Base-by-base conservation (phyloP, 2,888 invertebrate genomes). In the Deilephila porcellus region DNA sequence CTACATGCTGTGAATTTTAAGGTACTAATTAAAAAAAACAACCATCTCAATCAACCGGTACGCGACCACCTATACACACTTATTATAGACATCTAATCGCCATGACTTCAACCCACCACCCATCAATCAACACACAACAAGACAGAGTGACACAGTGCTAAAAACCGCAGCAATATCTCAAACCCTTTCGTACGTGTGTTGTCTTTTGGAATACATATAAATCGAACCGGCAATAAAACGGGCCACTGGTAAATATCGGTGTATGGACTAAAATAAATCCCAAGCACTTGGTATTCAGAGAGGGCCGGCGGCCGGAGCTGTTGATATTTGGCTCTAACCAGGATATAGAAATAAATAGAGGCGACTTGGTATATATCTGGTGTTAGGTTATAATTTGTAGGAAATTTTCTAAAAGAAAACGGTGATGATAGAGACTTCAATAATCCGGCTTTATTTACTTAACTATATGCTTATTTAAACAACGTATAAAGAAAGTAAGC, bases 221-320 rank as follows among this genome's bases (percentile, higher is more conserved):
- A 67, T 67, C 67, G 67, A 67, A 67, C 67, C 67, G 67, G 67
- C 67, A 52, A 67, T 67, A 67, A 67, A 67, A 67, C 67, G 67
- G 67, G 67, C 14, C 25, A 45, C 67, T 67, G 67, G 67, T 67
- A 67, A 67, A 67, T 67, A 67, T 67, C 67, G 67, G 67, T 67
- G 67, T 74, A 76, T 78, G 74, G 71, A 77, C 81, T 76, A 77
- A 78, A 80, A 82, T 81, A 82, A 82, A 82, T 80, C 82, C 78
- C 37, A 64, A 60, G 60, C 67, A 71, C 71, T 74, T 74, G 71
- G 71, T 74, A 71, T 71, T 74, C 74, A 74, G 60, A 70, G 74
- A 60, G 60, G 67, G 71, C 60, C 19, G 32, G 59, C 17, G 45
- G 67, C 20, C 74, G 60, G 73, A 45, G 67, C 67, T 81, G 80